These are phyloP conservation scores for Fopius arisanus DNA, from an alignment of 1,140 invertebrate species.

Conservation along the genomic window DNA sequence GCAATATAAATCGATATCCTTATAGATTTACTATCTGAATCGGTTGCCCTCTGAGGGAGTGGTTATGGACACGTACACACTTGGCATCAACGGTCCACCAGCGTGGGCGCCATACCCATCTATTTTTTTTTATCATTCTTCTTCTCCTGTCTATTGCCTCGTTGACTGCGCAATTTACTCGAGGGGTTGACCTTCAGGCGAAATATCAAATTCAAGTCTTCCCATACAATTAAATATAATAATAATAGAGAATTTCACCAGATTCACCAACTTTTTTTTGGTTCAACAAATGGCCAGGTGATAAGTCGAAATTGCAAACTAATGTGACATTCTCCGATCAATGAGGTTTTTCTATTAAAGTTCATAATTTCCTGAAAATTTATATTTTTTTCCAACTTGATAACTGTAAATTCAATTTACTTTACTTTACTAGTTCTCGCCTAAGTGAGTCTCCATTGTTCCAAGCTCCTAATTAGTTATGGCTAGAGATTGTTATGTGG, in stretches of 20 bases:
- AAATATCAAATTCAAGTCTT: too few relatives aligned
- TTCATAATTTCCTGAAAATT: too few relatives aligned
- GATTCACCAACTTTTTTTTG: too few relatives aligned
- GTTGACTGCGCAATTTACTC: conserved; percentile 20
- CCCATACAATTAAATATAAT: too few relatives aligned
- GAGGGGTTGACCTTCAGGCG: conserved; percentile 3
- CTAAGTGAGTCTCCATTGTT: neutral
- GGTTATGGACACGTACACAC: conserved; percentile 3
- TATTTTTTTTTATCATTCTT: neutral
- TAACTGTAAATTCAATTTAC: too few relatives aligned
- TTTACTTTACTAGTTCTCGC: too few relatives aligned
- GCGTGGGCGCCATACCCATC: conserved; percentile 29
- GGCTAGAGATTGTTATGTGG: neutral
- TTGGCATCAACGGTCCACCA: conserved; percentile 4
- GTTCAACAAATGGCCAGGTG: too few relatives aligned
- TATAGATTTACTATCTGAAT: conserved; percentile 27
- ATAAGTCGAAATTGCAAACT: too few relatives aligned
- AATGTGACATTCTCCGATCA: too few relatives aligned
- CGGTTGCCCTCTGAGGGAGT: conserved; percentile 14
- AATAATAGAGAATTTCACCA: too few relatives aligned
- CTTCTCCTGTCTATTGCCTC: conserved; percentile 14
- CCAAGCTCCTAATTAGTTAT: conserved; percentile 4
- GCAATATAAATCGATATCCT: conserved; percentile 24
- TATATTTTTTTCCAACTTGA: too few relatives aligned
- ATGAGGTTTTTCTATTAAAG: too few relatives aligned